Conservation (phyloP, 2,113 vertebrate species). For the Aptenodytes forsteri region DNA sequence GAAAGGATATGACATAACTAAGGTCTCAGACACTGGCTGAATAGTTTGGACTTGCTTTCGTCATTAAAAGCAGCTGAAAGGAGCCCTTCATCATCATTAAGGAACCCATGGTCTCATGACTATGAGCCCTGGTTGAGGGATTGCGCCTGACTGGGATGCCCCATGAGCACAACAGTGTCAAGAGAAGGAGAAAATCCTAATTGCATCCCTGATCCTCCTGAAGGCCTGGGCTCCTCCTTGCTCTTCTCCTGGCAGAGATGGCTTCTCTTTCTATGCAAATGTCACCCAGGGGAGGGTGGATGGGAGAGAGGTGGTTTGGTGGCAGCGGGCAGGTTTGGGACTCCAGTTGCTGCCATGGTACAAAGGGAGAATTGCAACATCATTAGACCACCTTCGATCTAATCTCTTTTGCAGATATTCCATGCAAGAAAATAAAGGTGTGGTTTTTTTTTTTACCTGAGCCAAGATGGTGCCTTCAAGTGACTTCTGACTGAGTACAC, state of each 20-base stretch:
- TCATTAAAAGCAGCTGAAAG: not conserved
- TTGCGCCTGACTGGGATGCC: accelerated
- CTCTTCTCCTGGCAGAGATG: not conserved
- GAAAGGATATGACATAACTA: not conserved
- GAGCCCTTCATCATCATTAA: not conserved
- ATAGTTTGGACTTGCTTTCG: slow-evolving; percentile 23
- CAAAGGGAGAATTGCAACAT: not conserved
- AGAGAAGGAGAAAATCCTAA: not conserved
- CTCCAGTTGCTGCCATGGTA: not conserved
- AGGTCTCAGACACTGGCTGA: not conserved
- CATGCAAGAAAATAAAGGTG: not conserved
- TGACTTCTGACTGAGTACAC: not conserved
- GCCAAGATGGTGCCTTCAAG: not conserved
- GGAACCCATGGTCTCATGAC: not conserved
- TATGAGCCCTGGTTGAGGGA: not conserved
- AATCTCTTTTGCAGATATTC: not conserved
- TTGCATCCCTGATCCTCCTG: not conserved
- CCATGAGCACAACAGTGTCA: not conserved
- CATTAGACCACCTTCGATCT: not conserved
- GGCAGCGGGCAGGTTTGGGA: not conserved
- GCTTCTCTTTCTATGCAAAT: not conserved
- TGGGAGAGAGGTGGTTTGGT: not conserved
- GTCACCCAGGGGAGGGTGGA: not conserved
- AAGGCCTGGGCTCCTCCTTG: not conserved
- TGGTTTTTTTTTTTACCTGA: not conserved